phyloP scores from a whole-genome alignment of 2,888 invertebrate genomes.

The Camptogramma bilineatum region DNA sequence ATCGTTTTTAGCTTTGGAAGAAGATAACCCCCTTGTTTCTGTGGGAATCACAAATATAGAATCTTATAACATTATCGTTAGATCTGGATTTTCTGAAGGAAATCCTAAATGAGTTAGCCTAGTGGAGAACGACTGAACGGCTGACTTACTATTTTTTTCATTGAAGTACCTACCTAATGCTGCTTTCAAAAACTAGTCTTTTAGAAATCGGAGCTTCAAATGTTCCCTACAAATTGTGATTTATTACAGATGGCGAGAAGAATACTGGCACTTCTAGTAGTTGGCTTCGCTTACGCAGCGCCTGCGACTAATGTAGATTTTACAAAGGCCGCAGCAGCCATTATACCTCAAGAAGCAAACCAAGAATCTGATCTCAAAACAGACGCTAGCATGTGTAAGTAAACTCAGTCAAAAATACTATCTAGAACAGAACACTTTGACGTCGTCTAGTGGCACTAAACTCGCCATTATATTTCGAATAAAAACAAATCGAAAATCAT shows the following conservation, averaged over 20 bases:
- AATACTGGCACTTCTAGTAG: slow-evolving; percentile 47
- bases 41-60: no score
- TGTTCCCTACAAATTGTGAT: neutral
- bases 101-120: no score
- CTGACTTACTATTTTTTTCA: no score
- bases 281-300: slow-evolving; percentile 53
- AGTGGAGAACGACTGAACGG: no score
- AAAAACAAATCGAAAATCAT: no score
- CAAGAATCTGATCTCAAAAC: slow-evolving; percentile 66
- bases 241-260: slow-evolving; percentile 59
- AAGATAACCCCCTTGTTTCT: no score
- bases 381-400: slow-evolving; percentile 73
- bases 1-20: no score
- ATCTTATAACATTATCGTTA: no score
- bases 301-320: slow-evolving; percentile 42
- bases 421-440: neutral
- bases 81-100: no score
- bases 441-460: no score
- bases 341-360: slow-evolving; percentile 42
- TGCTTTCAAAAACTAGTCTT: no score
- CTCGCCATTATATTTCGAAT: no score
- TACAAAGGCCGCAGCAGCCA: slow-evolving; percentile 31
- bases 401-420: slow-evolving; percentile 3
- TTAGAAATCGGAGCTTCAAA: neutral
- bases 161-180: neutral